Conservation (phyloP, 2,888 invertebrate genomes). For the Diadromus collaris region DNA sequence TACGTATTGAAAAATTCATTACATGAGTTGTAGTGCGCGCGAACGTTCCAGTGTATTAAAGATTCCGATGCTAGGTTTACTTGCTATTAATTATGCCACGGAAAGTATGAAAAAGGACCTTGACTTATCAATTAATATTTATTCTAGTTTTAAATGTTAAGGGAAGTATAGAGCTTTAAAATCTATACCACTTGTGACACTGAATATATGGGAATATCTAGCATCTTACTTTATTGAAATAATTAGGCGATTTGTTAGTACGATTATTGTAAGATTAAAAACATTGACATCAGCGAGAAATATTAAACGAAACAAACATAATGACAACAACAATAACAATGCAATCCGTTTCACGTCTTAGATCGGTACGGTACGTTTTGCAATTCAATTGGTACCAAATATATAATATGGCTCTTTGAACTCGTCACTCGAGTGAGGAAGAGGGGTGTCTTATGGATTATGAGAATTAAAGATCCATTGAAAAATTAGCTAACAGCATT, state of each 20-base stretch:
- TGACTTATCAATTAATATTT: slow-evolving; percentile 73
- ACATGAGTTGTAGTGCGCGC: slow-evolving; percentile 6
- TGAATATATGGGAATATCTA: slow-evolving; percentile 62
- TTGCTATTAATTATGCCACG: slow-evolving; percentile 55
- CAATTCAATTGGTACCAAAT: slow-evolving; percentile 61
- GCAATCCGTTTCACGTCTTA: slow-evolving; percentile 56
- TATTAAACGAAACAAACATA: slow-evolving; percentile 38
- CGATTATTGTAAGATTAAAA: slow-evolving; percentile 52
- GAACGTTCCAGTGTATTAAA: slow-evolving; percentile 64
- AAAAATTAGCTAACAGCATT: slow-evolving; percentile 35
- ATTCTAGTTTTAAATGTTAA: slow-evolving; percentile 72
- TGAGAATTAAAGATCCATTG: slow-evolving; percentile 31
- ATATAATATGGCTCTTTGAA: slow-evolving; percentile 32
- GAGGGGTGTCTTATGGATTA: slow-evolving; percentile 16
- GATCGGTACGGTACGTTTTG: slow-evolving; percentile 57
- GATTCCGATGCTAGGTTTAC: slow-evolving; percentile 64
- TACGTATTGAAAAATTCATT: slow-evolving; percentile 10
- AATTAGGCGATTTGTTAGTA: slow-evolving; percentile 66
- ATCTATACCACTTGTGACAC: slow-evolving; percentile 61
- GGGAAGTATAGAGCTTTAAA: slow-evolving; percentile 56
- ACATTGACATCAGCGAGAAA: slow-evolving; percentile 22
- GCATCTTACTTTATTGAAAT: slow-evolving; percentile 62
- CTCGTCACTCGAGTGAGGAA: slow-evolving; percentile 19
- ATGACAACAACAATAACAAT: slow-evolving; percentile 52
- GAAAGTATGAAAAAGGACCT: slow-evolving; percentile 71